Percentiles rank a stretch among this genome's conserved stretches.
Evolutionary conservation across 2,888 invertebrate genomes (phyloP).

Genomic region (Drosophila tanythrix): DNA sequence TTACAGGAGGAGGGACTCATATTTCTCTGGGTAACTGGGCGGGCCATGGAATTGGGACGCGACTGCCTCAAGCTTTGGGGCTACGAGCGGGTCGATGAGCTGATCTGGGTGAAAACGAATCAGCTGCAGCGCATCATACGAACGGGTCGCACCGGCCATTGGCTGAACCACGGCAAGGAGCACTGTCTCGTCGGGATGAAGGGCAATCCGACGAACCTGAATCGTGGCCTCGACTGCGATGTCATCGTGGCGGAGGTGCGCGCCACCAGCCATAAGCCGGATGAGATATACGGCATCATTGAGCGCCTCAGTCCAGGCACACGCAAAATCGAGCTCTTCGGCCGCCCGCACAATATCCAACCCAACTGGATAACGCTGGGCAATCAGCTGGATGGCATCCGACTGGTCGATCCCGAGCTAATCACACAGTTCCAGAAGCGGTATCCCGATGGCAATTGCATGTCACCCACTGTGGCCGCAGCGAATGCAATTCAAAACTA

Average conservation of each 20-base stretch:
- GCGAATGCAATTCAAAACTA: slow-evolving; percentile 64
- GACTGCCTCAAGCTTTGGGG: slow-evolving; percentile 99
- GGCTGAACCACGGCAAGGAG: slow-evolving; percentile 99
- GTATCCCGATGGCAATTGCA: slow-evolving; percentile 93
- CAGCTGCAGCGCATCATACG: slow-evolving; percentile 98
- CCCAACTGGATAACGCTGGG: slow-evolving; percentile 99
- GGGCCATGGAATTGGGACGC: slow-evolving; percentile 93
- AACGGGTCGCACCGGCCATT: slow-evolving; percentile 98
- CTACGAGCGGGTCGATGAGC: slow-evolving; percentile 97
- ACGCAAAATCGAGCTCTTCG: slow-evolving; percentile 98
- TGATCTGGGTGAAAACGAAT: slow-evolving; percentile 99
- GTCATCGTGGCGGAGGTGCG: slow-evolving; percentile 99
- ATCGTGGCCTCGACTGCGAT: slow-evolving; percentile 97
- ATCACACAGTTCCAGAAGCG: slow-evolving; percentile 95
- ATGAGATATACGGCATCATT: slow-evolving; percentile 99
- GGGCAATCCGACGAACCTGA: slow-evolving; percentile 95
- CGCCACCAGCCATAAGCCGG: slow-evolving; percentile 99
- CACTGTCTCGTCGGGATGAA: slow-evolving; percentile 99
- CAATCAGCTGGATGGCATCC: slow-evolving; percentile 98
- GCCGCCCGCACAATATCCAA: slow-evolving; percentile 98
- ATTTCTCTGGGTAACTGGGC: slow-evolving; percentile 98
- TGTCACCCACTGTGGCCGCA: slow-evolving; percentile 82
- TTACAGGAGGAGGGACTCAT: slow-evolving; percentile 98
- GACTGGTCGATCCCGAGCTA: slow-evolving; percentile 95
- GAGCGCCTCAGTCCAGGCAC: slow-evolving; percentile 98